These are phyloP conservation scores for Seriola quinqueradiata DNA, from an alignment of 2,113 vertebrate species.

Conservation along the genomic window DNA sequence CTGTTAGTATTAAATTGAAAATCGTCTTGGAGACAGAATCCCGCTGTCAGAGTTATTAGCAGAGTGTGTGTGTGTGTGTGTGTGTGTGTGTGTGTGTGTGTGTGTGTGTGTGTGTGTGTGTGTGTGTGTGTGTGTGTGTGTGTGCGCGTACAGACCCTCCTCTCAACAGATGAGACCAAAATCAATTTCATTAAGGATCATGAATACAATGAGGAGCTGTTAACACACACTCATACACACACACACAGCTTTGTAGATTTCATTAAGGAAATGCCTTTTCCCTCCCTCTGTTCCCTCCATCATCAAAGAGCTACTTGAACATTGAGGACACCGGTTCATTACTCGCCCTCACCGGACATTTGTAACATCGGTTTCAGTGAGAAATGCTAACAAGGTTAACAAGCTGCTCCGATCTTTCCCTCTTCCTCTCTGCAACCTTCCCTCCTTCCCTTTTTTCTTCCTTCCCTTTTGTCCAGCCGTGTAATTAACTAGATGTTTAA, in stretches of 20 bases:
- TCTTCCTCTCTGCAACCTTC: slow-evolving; percentile 24
- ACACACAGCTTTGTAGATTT: slow-evolving; percentile 55
- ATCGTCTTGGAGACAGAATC: slow-evolving; percentile 12
- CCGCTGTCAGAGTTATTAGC: slow-evolving; percentile 28
- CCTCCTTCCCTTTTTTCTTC: slow-evolving; percentile 27
- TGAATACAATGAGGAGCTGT: slow-evolving; percentile 59
- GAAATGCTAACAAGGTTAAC: slow-evolving; percentile 64
- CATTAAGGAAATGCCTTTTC: slow-evolving; percentile 72
- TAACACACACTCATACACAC: slow-evolving; percentile 38
- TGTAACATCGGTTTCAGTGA: slow-evolving; percentile 54
- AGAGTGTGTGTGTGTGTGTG: slow-evolving; percentile 11
- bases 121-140: slow-evolving; percentile 22
- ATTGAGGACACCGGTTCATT: slow-evolving; percentile 60
- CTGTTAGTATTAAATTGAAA: slow-evolving; percentile 15
- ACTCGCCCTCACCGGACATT: slow-evolving; percentile 49
- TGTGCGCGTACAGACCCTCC: not conserved
- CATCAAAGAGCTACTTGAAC: slow-evolving; percentile 61
- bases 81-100: slow-evolving; percentile 14
- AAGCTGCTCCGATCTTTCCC: slow-evolving; percentile 32
- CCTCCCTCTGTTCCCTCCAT: slow-evolving; percentile 45
- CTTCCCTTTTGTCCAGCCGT: slow-evolving; percentile 45
- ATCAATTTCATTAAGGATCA: slow-evolving; percentile 72
- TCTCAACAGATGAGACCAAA: slow-evolving; percentile 65
- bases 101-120: slow-evolving; percentile 21
- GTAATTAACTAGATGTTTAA: slow-evolving; percentile 77